A percentile compares a stretch with the other conserved stretches of the same genome.
These are phyloP conservation scores for Thera obeliscata DNA, from an alignment of 2,888 invertebrate species.

Conservation along the genomic window DNA sequence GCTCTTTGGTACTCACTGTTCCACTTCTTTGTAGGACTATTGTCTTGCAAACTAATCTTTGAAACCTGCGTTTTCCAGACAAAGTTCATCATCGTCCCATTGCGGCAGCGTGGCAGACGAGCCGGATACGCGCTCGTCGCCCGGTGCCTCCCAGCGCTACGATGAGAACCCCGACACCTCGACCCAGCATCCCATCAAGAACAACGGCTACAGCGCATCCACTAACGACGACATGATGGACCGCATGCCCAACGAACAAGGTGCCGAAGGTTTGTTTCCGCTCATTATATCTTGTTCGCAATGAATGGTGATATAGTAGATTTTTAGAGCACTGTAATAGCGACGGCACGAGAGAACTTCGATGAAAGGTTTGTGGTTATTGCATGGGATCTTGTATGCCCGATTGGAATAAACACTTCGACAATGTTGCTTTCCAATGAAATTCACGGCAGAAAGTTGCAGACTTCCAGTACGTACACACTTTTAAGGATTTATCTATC, in stretches of 20 bases:
- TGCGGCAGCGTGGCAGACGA: slow-evolving; percentile 80
- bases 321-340: slow-evolving; percentile 27
- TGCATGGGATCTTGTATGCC: slow-evolving; percentile 5
- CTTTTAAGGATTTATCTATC: neutral
- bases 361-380: slow-evolving; percentile 20
- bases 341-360: slow-evolving; percentile 6
- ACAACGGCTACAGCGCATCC: slow-evolving; percentile 80
- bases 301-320: slow-evolving; percentile 35
- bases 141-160: slow-evolving; percentile 77
- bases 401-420: neutral
- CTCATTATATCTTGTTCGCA: slow-evolving; percentile 38
- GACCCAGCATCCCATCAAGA: slow-evolving; percentile 78
- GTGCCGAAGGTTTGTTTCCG: slow-evolving; percentile 75
- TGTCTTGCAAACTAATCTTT: too few species aligned
- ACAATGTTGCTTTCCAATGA: neutral
- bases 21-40: too few species aligned
- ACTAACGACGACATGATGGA: slow-evolving; percentile 76
- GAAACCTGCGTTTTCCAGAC: slow-evolving; percentile 55
- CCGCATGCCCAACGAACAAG: slow-evolving; percentile 79
- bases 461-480: neutral
- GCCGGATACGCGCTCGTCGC: slow-evolving; percentile 81
- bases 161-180: slow-evolving; percentile 79
- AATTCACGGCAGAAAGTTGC: neutral
- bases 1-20: too few species aligned
- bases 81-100: slow-evolving; percentile 82